Percentiles rank a stretch among this genome's conserved stretches.
Evolutionary conservation across 1,140 invertebrate genomes (phyloP).

Genomic region (Drosophila kikkawai): DNA sequence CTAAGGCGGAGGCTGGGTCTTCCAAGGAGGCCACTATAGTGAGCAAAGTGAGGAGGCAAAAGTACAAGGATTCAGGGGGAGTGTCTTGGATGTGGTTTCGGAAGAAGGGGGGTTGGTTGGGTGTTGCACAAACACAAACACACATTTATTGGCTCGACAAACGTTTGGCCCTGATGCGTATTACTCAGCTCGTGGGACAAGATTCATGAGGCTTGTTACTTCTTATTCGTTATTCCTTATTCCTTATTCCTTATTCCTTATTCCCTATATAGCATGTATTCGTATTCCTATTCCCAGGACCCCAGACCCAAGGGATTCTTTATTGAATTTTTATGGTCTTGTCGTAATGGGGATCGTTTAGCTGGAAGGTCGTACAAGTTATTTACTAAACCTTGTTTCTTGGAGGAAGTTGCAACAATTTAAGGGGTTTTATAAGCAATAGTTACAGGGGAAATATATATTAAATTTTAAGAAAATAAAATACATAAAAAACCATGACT

Average conservation of each 20-base stretch:
- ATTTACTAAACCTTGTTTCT: neutral
- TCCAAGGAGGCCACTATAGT: neutral
- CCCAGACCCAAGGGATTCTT: slow-evolving; percentile 8
- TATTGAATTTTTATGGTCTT: slow-evolving; percentile 49
- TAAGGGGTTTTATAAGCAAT: neutral
- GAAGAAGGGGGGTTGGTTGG: too few species aligned
- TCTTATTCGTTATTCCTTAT: slow-evolving; percentile 4
- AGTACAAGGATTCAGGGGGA: slow-evolving; percentile 17
- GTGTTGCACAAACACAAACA: slow-evolving; percentile 4
- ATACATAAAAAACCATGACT: neutral
- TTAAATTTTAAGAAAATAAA: neutral
- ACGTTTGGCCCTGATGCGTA: slow-evolving; percentile 35
- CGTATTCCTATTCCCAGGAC: slow-evolving; percentile 12
- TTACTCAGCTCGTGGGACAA: slow-evolving; percentile 29
- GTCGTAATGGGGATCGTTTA: slow-evolving; percentile 42
- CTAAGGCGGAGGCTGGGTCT: neutral
- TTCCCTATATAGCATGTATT: neutral
- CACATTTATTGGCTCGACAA: slow-evolving; percentile 39
- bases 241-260: neutral
- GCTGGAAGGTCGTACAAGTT: slow-evolving; percentile 23
- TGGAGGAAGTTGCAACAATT: neutral
- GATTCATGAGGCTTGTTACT: slow-evolving; percentile 34
- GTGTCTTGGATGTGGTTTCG: neutral
- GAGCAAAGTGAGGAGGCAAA: slow-evolving; percentile 46
- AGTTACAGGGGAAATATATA: neutral